A percentile compares a stretch with the other conserved stretches of the same genome.
These are phyloP conservation scores for Heliconius erato DNA, from an alignment of 2,888 invertebrate genomes.

Conservation along the genomic window DNA sequence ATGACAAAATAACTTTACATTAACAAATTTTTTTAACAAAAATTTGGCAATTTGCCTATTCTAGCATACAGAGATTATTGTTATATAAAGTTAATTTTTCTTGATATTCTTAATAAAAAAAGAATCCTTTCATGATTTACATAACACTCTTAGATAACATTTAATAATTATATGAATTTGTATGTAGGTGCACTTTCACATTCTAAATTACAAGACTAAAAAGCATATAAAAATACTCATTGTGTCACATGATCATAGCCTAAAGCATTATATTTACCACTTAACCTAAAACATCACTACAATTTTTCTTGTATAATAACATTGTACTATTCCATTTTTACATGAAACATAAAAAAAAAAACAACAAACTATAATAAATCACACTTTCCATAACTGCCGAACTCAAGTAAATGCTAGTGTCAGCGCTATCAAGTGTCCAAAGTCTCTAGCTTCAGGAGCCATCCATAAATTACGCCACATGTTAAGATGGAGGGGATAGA, in stretches of 20 bases:
- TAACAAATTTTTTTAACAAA: slow-evolving; percentile 6
- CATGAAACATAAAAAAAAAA: background rate
- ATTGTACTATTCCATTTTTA: slow-evolving; percentile 10
- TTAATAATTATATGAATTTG: background rate
- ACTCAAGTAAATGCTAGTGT: slow-evolving; percentile 9
- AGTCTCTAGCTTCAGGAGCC: slow-evolving; percentile 1
- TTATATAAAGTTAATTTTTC: background rate
- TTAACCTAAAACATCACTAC: background rate
- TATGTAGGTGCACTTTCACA: background rate
- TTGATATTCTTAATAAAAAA: background rate
- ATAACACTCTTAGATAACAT: background rate
- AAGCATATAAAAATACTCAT: slow-evolving; percentile 17
- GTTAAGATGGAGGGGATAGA: background rate
- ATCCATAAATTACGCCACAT: slow-evolving; percentile 6
- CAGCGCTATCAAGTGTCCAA: slow-evolving; percentile 19
- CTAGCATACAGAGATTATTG: background rate
- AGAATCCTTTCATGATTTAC: background rate
- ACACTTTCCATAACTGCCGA: background rate
- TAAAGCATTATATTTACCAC: background rate
- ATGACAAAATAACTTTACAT: background rate
- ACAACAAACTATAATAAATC: background rate
- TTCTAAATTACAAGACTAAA: slow-evolving; percentile 13
- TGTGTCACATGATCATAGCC: background rate
- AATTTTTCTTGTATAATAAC: slow-evolving; percentile 2
- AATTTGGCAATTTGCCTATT: background rate